Percentiles rank a stretch among this genome's conserved stretches.
phyloP scores from a whole-genome alignment of 2,113 vertebrate species.

The Melanerpes formicivorus region DNA sequence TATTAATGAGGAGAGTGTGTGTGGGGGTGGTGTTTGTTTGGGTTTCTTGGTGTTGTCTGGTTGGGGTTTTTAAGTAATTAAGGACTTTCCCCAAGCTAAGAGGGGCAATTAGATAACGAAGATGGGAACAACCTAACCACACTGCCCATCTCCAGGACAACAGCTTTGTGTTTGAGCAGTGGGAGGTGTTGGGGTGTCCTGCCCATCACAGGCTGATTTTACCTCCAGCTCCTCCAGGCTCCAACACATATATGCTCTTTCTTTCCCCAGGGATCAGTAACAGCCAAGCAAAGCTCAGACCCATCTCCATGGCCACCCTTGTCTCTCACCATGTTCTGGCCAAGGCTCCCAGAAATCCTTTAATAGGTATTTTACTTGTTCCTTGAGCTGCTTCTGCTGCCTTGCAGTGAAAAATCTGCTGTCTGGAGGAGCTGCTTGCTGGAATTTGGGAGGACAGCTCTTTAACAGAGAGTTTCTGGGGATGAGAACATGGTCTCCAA shows the following conservation, averaged over 20 bases:
- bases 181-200: accelerated
- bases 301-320: background rate
- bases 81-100: background rate
- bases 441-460: background rate
- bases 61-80: background rate
- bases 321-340: background rate
- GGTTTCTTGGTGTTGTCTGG: background rate
- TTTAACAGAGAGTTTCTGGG: accelerated
- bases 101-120: accelerated
- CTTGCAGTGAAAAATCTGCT: background rate
- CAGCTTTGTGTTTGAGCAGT: background rate
- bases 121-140: accelerated
- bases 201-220: background rate
- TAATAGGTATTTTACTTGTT: background rate
- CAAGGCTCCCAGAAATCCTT: background rate
- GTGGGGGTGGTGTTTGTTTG: background rate
- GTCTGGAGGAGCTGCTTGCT: background rate
- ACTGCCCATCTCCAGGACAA: accelerated
- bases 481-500: accelerated
- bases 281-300: background rate
- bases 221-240: accelerated
- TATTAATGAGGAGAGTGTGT: background rate
- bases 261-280: accelerated
- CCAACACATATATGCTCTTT: accelerated
- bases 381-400: background rate